Percentiles rank a stretch among this genome's conserved stretches.
phyloP scores from a whole-genome alignment of 2,113 vertebrate genomes.

The Catharus fuscescens region DNA sequence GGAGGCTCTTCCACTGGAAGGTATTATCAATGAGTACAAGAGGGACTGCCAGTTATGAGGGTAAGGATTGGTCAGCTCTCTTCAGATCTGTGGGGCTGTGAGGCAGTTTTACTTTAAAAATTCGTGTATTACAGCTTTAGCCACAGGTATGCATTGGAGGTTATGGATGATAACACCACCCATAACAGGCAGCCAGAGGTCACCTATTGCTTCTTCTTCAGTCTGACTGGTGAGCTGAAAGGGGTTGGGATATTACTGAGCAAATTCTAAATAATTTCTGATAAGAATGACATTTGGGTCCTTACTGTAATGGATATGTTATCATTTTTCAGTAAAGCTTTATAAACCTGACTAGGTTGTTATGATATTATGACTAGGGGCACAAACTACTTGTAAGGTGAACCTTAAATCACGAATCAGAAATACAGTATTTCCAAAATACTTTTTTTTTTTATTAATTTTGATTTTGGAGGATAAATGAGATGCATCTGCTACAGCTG shows the following conservation, averaged over 20 bases:
- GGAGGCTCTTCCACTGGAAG: not conserved
- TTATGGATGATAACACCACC: not conserved
- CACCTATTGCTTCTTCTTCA: not conserved
- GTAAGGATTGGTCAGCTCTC: not conserved
- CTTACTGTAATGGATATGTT: conserved; percentile 18
- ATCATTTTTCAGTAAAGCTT: conserved; percentile 6
- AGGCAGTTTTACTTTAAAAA: conserved; percentile 25
- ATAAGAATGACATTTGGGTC: conserved; percentile 3
- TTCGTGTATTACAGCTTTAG: not conserved
- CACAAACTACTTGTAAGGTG: not conserved
- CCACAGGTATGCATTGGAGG: not conserved
- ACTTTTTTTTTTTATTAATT: not conserved
- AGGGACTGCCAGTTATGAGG: not conserved
- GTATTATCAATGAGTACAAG: not conserved
- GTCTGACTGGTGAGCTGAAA: not conserved
- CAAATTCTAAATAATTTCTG: conserved; percentile 5
- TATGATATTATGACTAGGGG: not conserved
- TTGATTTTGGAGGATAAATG: conserved; percentile 13
- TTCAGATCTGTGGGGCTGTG: not conserved
- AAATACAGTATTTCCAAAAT: conserved; percentile 17
- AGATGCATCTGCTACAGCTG: not conserved
- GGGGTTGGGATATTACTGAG: not conserved
- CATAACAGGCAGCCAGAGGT: not conserved
- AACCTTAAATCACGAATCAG: conserved; percentile 11
- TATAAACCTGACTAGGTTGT: not conserved